A percentile compares a stretch with the other conserved stretches of the same genome.
Conservation (phyloP, 1,140 invertebrate genomes). For the Trichonephila inaurata region DNA sequence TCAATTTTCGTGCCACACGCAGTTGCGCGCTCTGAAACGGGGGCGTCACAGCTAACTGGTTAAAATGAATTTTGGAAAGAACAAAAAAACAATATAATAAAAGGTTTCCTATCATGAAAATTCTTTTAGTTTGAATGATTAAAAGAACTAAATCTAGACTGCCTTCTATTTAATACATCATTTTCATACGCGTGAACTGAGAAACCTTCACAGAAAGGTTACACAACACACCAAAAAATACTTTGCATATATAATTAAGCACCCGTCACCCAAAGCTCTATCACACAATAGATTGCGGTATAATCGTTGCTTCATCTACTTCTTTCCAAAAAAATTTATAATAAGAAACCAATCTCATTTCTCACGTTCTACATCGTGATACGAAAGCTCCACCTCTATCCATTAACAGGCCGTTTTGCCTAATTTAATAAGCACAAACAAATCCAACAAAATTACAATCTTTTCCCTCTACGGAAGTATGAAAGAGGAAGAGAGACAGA, state of each 20-base stretch:
- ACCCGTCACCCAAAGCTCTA: neutral
- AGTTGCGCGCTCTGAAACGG: too few species aligned
- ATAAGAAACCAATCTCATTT: slow-evolving; percentile 13
- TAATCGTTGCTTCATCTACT: neutral
- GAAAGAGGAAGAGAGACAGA: neutral
- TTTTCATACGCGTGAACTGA: too few species aligned
- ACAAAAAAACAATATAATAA: too few species aligned
- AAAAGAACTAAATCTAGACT: too few species aligned
- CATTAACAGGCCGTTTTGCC: slow-evolving; percentile 16
- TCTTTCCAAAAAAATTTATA: neutral
- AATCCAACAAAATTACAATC: neutral
- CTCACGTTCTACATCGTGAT: slow-evolving; percentile 54
- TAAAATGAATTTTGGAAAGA: too few species aligned
- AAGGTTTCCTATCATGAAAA: too few species aligned
- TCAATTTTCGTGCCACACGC: too few species aligned
- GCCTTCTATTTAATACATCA: too few species aligned
- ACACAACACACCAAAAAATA: too few species aligned
- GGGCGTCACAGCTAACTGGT: too few species aligned
- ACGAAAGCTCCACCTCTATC: neutral
- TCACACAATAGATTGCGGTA: neutral
- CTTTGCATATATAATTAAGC: neutral
- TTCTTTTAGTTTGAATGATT: too few species aligned
- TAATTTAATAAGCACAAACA: slow-evolving; percentile 58
- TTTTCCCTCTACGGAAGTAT: slow-evolving; percentile 26
- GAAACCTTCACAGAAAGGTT: too few species aligned